phyloP scores from a whole-genome alignment of 2,888 invertebrate species.

The Congeria kusceri region DNA sequence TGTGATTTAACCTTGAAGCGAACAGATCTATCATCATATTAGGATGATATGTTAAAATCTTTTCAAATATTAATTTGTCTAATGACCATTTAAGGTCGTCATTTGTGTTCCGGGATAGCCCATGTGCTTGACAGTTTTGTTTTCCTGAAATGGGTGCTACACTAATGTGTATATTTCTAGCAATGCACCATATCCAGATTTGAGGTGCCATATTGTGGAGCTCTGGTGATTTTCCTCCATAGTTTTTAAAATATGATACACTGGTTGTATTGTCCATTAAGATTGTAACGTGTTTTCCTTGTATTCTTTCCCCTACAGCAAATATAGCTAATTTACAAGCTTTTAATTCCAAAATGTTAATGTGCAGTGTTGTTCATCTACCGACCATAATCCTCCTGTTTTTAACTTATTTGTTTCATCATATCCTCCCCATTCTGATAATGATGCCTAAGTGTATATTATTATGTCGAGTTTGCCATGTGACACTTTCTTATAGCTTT shows the following conservation, averaged over 20 bases:
- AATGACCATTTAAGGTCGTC: conserved; percentile 42
- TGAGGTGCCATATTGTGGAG: conserved; percentile 38
- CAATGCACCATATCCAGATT: conserved; percentile 47
- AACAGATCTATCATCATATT: conserved; percentile 28
- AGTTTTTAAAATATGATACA: conserved; percentile 35
- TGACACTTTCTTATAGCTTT: conserved; percentile 17
- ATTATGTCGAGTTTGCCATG: conserved; percentile 23
- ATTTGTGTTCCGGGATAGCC: conserved; percentile 18
- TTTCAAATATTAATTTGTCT: conserved; percentile 22
- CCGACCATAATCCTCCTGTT: conserved; percentile 33
- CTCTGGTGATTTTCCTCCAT: conserved; percentile 27
- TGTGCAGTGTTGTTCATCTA: conserved; percentile 26
- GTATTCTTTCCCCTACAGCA: conserved; percentile 4
- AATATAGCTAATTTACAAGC: conserved; percentile 32
- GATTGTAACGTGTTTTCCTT: conserved; percentile 36
- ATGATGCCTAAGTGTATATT: conserved; percentile 42
- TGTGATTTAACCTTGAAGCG: conserved; percentile 37
- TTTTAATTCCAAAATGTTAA: conserved; percentile 48
- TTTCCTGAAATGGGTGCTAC: conserved; percentile 41
- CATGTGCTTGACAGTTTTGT: conserved; percentile 23
- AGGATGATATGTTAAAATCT: conserved; percentile 8
- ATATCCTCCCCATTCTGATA: conserved; percentile 40
- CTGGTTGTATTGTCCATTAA: conserved; percentile 57
- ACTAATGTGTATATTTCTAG: conserved; percentile 22
- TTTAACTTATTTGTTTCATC: conserved; percentile 6